Conservation (phyloP, 1,140 invertebrate genomes). For the Lepidurus couesii region DNA sequence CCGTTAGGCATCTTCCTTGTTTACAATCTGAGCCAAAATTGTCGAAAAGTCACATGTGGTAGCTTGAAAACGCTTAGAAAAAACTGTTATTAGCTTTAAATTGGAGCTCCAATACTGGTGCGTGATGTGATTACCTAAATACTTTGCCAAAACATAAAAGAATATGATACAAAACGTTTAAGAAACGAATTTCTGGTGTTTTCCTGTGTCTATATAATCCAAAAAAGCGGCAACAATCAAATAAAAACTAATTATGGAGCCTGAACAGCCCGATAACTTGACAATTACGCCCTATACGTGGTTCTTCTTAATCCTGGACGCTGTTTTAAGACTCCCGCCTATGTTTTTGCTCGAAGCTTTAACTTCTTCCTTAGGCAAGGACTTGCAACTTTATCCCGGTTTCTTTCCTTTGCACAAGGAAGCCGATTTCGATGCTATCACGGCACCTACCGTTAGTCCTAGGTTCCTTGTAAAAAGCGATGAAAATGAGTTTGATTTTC, state of each 20-base stretch:
- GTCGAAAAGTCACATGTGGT: too few species aligned
- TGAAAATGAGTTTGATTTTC: background rate
- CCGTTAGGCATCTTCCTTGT: too few species aligned
- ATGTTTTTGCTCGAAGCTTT: background rate
- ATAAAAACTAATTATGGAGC: background rate
- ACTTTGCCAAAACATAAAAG: too few species aligned
- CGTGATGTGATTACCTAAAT: too few species aligned
- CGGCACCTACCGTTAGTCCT: constrained; percentile 28
- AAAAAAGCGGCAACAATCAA: background rate
- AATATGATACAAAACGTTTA: too few species aligned
- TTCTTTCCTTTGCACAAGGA: constrained; percentile 33
- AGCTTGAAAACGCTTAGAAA: too few species aligned
- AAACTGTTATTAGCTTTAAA: too few species aligned
- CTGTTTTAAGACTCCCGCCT: background rate
- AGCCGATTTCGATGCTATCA: constrained; percentile 34
- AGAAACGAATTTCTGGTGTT: too few species aligned
- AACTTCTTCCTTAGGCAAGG: constrained; percentile 1
- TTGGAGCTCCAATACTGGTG: too few species aligned
- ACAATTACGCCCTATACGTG: background rate
- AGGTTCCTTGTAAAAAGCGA: constrained; percentile 7
- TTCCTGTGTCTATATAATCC: too few species aligned
- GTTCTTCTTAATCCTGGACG: background rate
- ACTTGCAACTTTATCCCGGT: background rate
- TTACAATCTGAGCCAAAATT: too few species aligned
- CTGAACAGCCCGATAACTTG: background rate